phyloP scores from a whole-genome alignment of 30 jellyfish, hydroid and myxozoan genomes.

The Sanderia malayensis region DNA sequence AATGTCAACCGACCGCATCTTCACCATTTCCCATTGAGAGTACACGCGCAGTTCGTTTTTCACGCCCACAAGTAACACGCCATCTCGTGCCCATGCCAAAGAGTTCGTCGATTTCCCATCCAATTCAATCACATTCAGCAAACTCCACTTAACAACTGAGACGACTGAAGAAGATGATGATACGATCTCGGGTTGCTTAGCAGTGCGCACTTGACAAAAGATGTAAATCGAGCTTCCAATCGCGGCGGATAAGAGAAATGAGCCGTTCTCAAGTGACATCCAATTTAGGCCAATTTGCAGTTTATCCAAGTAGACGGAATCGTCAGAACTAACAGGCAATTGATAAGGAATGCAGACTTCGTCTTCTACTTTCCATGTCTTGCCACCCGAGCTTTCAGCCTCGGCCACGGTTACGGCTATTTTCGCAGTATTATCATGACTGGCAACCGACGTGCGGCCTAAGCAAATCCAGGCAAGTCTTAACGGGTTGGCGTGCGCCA shows the following conservation, averaged over 20 bases:
- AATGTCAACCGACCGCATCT: slow-evolving; percentile 7
- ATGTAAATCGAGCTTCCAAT: slow-evolving; percentile 51
- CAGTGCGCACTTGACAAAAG: slow-evolving; percentile 31
- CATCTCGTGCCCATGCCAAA: slow-evolving; percentile 96
- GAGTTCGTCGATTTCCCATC: slow-evolving; percentile 65
- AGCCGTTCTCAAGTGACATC: slow-evolving; percentile 93
- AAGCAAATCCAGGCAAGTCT: slow-evolving; percentile 81
- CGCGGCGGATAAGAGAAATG: slow-evolving; percentile 82
- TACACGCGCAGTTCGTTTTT: slow-evolving; percentile 91
- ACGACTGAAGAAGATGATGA: slow-evolving; percentile 50
- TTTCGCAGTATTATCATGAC: background rate
- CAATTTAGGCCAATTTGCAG: slow-evolving; percentile 79
- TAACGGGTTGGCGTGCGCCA: slow-evolving; percentile 78
- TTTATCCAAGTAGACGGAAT: slow-evolving; percentile 25
- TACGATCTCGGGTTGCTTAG: slow-evolving; percentile 34
- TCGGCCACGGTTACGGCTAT: slow-evolving; percentile 53
- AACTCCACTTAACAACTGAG: slow-evolving; percentile 64
- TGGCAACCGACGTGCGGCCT: background rate
- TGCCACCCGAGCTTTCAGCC: slow-evolving; percentile 91
- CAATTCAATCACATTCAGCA: slow-evolving; percentile 56
- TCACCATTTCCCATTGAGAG: slow-evolving; percentile 93
- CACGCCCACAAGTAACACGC: slow-evolving; percentile 92
- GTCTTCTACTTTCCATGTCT: slow-evolving; percentile 71
- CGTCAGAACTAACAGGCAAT: slow-evolving; percentile 28
- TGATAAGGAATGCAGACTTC: slow-evolving; percentile 38